A percentile compares a stretch with the other conserved stretches of the same genome.
Conservation (phyloP, 2,888 invertebrate species). For the Xanthostigma xanthostigma region DNA sequence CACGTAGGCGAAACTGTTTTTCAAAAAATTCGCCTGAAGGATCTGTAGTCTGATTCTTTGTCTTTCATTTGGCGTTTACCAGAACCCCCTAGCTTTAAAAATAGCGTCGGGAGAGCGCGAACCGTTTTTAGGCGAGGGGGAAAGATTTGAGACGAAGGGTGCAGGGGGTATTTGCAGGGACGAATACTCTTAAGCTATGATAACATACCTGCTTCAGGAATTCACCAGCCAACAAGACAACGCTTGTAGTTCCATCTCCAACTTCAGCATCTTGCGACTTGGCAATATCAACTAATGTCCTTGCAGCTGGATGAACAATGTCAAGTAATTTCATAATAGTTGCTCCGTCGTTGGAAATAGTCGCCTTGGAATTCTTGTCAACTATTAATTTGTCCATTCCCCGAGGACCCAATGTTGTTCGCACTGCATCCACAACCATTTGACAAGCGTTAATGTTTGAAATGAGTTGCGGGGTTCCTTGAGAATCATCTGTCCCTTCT, state of each 20-base stretch:
- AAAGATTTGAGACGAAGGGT: no score
- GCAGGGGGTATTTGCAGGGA: no score
- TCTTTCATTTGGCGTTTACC: no score
- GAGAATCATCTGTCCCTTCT: slow-evolving; percentile 93
- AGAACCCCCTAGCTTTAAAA: no score
- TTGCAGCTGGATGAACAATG: slow-evolving; percentile 95
- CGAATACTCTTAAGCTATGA: no score
- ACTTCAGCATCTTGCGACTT: slow-evolving; percentile 98
- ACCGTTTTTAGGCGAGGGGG: no score
- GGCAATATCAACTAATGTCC: slow-evolving; percentile 95
- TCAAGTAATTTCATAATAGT: slow-evolving; percentile 97
- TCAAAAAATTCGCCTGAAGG: no score
- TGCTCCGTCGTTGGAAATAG: slow-evolving; percentile 98
- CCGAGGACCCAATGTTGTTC: slow-evolving; percentile 94
- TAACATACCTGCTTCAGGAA: slow-evolving; percentile 63
- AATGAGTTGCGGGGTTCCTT: slow-evolving; percentile 90
- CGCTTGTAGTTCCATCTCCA: slow-evolving; percentile 97
- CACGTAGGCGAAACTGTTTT: no score
- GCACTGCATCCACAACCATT: slow-evolving; percentile 85
- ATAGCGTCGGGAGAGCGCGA: no score
- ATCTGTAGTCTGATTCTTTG: no score
- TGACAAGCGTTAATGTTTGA: slow-evolving; percentile 98
- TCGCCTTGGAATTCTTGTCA: slow-evolving; percentile 74
- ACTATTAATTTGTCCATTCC: slow-evolving; percentile 99
- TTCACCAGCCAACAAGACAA: slow-evolving; percentile 90